Percentiles rank a stretch among this genome's conserved stretches.
Conservation (phyloP, 1,140 invertebrate species). For the Mylabris phalerata region DNA sequence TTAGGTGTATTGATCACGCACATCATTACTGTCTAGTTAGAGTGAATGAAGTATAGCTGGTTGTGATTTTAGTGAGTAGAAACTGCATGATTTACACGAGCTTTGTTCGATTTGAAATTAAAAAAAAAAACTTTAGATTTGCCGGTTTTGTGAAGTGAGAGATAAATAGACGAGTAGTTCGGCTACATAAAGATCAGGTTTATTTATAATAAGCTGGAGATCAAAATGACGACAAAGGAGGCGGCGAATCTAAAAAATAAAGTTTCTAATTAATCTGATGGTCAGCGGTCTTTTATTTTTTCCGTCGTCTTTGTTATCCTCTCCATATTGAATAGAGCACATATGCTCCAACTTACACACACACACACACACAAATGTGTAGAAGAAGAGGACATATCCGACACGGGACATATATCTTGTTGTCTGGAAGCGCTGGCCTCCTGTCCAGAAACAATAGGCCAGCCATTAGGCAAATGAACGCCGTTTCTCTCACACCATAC, state of each 20-base stretch:
- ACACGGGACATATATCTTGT: constrained; percentile 18
- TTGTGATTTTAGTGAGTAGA: too few relatives aligned
- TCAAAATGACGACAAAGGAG: constrained; percentile 10
- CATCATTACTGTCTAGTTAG: too few relatives aligned
- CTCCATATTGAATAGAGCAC: constrained; percentile 3
- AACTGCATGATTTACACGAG: too few relatives aligned
- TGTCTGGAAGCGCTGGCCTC: constrained; percentile 15
- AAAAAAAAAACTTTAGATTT: too few relatives aligned
- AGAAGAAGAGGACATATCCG: constrained; percentile 6
- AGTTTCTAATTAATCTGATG: constrained; percentile 21
- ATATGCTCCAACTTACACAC: neutral
- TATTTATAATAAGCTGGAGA: neutral
- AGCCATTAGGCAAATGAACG: constrained; percentile 25
- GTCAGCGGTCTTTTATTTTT: neutral
- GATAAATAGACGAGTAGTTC: too few relatives aligned
- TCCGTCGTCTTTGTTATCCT: neutral
- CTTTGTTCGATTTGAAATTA: too few relatives aligned
- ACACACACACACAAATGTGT: neutral
- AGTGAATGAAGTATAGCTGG: too few relatives aligned
- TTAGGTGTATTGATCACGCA: too few relatives aligned
- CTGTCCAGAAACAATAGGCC: constrained; percentile 23
- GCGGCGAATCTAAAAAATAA: constrained; percentile 8
- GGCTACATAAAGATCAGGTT: constrained; percentile 6
- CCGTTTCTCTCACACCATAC: neutral
- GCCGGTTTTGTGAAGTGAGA: too few relatives aligned